phyloP scores from a whole-genome alignment of 2,888 invertebrate species.

The Rhaphigaster nebulosa region DNA sequence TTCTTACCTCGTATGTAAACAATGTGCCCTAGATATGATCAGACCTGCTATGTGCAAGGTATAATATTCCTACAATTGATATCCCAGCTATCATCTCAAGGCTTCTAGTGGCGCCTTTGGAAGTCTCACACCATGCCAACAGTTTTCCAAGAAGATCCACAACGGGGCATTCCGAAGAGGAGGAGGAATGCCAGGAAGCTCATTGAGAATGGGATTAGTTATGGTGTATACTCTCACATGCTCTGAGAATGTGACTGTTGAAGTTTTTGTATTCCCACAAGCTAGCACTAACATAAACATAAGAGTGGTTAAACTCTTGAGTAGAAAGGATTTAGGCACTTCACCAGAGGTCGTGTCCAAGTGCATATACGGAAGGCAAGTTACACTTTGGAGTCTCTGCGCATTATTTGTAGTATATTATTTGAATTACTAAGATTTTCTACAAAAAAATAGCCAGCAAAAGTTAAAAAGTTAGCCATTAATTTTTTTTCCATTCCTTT shows the following conservation, averaged over 20 bases:
- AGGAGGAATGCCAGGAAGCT: conserved; percentile 17
- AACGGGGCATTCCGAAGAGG: background rate
- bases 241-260: background rate
- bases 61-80: background rate
- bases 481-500: no score
- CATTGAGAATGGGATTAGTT: background rate
- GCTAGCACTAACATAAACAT: background rate
- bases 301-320: background rate
- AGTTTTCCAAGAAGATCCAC: background rate
- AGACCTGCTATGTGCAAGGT: background rate
- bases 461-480: no score
- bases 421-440: no score
- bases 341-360: background rate
- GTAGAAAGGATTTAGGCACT: background rate
- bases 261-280: background rate
- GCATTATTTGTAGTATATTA: no score
- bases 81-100: background rate
- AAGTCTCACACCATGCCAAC: background rate
- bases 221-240: background rate
- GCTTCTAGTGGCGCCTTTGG: background rate
- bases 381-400: background rate
- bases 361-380: background rate
- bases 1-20: background rate
- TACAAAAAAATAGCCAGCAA: no score
- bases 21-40: background rate